Conservation (phyloP, 1,140 invertebrate genomes). For the Sycophila sp. region DNA sequence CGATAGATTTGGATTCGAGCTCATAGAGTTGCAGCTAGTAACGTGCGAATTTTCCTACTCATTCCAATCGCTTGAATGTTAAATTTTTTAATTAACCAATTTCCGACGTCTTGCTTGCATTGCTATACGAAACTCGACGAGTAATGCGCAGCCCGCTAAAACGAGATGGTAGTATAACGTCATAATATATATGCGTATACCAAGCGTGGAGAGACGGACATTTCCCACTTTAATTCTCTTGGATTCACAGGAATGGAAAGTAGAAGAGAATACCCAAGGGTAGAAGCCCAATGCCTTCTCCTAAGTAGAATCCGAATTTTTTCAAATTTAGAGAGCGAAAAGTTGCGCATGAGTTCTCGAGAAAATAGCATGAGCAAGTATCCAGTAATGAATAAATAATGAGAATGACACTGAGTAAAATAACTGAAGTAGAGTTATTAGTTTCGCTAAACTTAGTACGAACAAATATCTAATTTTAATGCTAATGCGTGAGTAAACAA, state of each 20-base stretch:
- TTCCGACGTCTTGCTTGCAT: too few relatives aligned
- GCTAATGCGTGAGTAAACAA: neutral
- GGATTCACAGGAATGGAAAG: conserved; percentile 13
- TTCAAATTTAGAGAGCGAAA: conserved; percentile 21
- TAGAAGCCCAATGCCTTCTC: neutral
- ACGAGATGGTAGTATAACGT: too few relatives aligned
- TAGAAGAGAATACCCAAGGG: conserved; percentile 24
- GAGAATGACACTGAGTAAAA: neutral
- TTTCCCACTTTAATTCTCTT: neutral
- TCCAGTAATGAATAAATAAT: neutral
- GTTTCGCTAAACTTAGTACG: too few relatives aligned
- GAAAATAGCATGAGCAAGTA: neutral
- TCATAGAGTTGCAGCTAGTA: too few relatives aligned
- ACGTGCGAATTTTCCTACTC: too few relatives aligned
- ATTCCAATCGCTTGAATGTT: too few relatives aligned
- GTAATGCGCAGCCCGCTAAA: too few relatives aligned
- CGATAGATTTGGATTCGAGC: too few relatives aligned
- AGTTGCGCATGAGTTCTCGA: neutral
- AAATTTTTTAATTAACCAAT: too few relatives aligned
- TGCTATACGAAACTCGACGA: neutral
- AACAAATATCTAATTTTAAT: neutral
- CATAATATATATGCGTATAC: neutral
- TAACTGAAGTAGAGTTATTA: neutral
- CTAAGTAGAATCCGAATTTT: conserved; percentile 21
- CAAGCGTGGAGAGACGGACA: too few relatives aligned